Percentiles rank a stretch among this genome's conserved stretches.
Conservation (phyloP, 1,140 invertebrate genomes). For the Rhyacophila brunnea region DNA sequence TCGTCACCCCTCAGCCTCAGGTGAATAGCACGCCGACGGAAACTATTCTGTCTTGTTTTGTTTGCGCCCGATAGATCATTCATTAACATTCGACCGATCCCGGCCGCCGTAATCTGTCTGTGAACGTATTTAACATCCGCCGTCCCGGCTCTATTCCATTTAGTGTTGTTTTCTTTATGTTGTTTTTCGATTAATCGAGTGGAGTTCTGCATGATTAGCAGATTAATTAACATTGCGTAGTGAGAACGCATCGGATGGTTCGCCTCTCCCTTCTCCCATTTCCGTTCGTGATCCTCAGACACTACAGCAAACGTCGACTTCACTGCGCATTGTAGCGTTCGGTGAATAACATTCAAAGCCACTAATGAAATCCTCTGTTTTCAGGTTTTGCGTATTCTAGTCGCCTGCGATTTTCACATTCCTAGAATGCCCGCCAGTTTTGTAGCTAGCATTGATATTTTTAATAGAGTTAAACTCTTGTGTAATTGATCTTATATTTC, state of each 20-base stretch:
- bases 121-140: slow-evolving; percentile 26
- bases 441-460: too few species aligned
- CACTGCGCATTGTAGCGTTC: background rate
- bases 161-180: slow-evolving; percentile 20
- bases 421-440: background rate
- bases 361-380: background rate
- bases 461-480: too few species aligned
- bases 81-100: slow-evolving; percentile 29
- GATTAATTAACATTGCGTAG: slow-evolving; percentile 32
- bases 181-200: slow-evolving; percentile 8
- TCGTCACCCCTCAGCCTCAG: slow-evolving; percentile 27
- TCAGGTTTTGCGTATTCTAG: slow-evolving; percentile 1
- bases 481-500: too few species aligned
- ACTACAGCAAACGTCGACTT: slow-evolving; percentile 31
- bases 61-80: slow-evolving; percentile 32
- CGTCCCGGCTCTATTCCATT: slow-evolving; percentile 18
- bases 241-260: slow-evolving; percentile 11
- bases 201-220: slow-evolving; percentile 35
- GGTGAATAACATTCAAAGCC: background rate
- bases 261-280: slow-evolving; percentile 7
- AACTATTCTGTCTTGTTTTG: slow-evolving; percentile 35
- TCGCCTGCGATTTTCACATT: background rate
- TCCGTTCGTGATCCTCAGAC: slow-evolving; percentile 20
- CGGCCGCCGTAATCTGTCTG: slow-evolving; percentile 20
- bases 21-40: slow-evolving; percentile 40